Percentiles rank a stretch among this genome's conserved stretches.
These are phyloP conservation scores for Sorex araneus DNA, from an alignment of 2,113 vertebrate genomes.

Conservation along the genomic window DNA sequence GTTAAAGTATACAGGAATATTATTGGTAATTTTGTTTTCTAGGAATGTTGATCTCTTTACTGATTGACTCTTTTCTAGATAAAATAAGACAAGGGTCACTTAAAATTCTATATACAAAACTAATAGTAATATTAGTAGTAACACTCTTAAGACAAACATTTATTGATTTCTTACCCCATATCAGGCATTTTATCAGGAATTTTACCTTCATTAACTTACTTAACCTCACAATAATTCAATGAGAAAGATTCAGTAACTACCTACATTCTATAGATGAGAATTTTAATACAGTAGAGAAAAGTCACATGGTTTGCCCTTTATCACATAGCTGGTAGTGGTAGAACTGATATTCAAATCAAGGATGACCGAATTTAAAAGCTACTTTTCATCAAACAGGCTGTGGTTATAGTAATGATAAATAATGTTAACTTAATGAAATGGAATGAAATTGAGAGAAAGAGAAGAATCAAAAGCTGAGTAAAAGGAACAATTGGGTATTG, in stretches of 20 bases:
- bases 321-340: neutral
- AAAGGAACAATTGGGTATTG: neutral
- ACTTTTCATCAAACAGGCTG: neutral
- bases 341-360: neutral
- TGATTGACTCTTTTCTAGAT: neutral
- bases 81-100: neutral
- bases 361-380: neutral
- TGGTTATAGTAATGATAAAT: constrained; percentile 23
- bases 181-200: neutral
- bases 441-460: constrained; percentile 20
- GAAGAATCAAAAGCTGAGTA: neutral
- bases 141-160: neutral
- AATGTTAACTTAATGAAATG: neutral
- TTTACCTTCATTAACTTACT: constrained; percentile 35
- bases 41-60: neutral
- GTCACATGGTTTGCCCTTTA: neutral
- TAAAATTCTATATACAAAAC: constrained; percentile 34
- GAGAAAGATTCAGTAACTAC: neutral
- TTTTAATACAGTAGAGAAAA: neutral
- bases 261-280: neutral
- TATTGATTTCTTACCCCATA: neutral
- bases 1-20: neutral
- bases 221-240: neutral
- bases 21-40: neutral
- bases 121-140: neutral